Evolutionary conservation across 2,888 invertebrate genomes (phyloP).

Genomic region (Mythimna loreyi): DNA sequence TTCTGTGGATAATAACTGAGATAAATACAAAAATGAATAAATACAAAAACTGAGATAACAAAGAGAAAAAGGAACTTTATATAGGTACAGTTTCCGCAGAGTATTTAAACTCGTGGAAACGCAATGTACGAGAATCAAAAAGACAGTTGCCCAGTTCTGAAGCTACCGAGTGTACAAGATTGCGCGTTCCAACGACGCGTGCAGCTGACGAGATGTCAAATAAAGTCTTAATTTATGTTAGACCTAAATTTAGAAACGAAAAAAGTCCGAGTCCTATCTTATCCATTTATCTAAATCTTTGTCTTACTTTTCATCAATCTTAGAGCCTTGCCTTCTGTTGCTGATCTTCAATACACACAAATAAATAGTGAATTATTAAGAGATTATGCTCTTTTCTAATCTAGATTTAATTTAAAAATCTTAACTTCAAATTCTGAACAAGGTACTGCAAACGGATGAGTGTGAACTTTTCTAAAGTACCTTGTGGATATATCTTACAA

Average conservation of each 20-base stretch:
- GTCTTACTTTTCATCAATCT: constrained; percentile 23
- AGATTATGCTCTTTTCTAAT: constrained; percentile 17
- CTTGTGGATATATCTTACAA: not conserved
- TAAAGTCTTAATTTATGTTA: constrained; percentile 6
- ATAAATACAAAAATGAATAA: constrained; percentile 26
- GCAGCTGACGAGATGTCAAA: constrained; percentile 21
- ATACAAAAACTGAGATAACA: constrained; percentile 21
- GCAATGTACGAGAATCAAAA: constrained; percentile 3
- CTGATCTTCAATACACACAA: constrained; percentile 38
- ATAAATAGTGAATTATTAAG: constrained; percentile 12
- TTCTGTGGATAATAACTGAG: constrained; percentile 40
- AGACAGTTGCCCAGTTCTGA: not conserved
- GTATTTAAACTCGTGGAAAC: constrained; percentile 8
- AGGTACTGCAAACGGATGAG: constrained; percentile 8
- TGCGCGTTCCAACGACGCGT: constrained; percentile 4
- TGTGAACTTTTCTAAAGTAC: not conserved
- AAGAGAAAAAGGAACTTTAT: constrained; percentile 5
- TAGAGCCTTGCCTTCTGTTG: constrained; percentile 54
- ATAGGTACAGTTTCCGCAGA: constrained; percentile 4
- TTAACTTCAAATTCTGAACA: constrained; percentile 30
- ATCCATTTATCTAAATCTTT: not conserved
- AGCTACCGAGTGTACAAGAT: constrained; percentile 14
- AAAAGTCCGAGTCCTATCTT: constrained; percentile 8
- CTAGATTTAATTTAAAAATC: constrained; percentile 22
- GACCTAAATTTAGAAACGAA: constrained; percentile 16